Base-by-base conservation (phyloP, 2,113 vertebrate species). In the Pterocles gutturalis region DNA sequence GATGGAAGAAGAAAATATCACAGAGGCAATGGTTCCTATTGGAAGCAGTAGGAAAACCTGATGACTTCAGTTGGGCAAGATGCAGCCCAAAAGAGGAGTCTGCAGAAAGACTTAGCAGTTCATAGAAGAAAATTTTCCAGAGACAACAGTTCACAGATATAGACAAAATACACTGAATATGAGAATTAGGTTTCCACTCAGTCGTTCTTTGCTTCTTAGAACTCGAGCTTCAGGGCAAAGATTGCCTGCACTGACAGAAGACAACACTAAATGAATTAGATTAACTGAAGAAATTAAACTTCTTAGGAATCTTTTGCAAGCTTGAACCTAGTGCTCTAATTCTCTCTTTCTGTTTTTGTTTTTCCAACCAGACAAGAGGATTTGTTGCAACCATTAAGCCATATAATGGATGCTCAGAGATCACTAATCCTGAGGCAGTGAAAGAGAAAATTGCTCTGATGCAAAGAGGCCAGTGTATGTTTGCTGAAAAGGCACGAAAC, bases 391-490 rank as follows among this genome's bases (percentile, higher is more conserved):
- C 99, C 93, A 99, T 99, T 69, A 99, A 99, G 94, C 99, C 99
- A 21, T 99, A 99, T 98, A 99, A 98, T 51, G 99, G 99, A 95
- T 99, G 99, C 83, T 97, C 98, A 24, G 99, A 99, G 96, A 98
- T 99, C 94, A 99, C 98, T 75, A 99, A 99, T 73, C 98, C 98
- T 1, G 99, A 99, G 89, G 98, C 98, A 28, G 98, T 99, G 81
- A 98, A 98, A 96, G 99, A 99, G 36, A 99, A 99, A 96, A 99
- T 99, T 72, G 99, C 99, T 65, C 88, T 99, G 93, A 98, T 99
- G 90, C 99, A 99, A 82, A 98, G 99, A 94, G 99, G 99, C 58
- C 99, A 99, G 97, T 99, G 99, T 89, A 99, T 99, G 99, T 99
- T 99, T 96, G 99, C 99, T 34, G 99, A 99, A 96, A 99, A 99